phyloP scores from a whole-genome alignment of 2,888 invertebrate species.

The Myathropa florea region DNA sequence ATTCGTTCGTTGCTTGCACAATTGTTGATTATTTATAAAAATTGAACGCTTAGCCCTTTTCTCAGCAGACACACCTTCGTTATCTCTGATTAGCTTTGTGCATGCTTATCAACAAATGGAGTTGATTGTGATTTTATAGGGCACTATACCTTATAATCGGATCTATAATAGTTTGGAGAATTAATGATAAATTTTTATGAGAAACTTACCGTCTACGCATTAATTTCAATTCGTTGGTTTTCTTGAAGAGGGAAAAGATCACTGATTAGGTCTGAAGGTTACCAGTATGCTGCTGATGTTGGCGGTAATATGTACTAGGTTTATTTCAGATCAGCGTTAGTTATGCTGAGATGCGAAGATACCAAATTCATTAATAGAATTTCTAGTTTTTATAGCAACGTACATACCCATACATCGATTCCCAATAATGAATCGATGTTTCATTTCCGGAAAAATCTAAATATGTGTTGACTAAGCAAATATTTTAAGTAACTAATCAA shows the following conservation, averaged over 20 bases:
- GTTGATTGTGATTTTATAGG: neutral
- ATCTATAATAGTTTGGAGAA: neutral
- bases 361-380: no score
- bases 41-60: neutral
- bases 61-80: neutral
- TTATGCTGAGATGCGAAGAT: no score
- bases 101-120: slow-evolving; percentile 8
- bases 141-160: neutral
- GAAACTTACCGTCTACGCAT: neutral
- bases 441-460: no score
- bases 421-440: no score
- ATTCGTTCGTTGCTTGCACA: neutral
- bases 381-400: no score
- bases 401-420: no score
- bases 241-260: neutral
- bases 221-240: neutral
- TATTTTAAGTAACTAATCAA: neutral
- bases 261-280: no score
- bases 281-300: no score
- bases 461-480: no score
- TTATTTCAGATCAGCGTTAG: no score
- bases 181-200: neutral
- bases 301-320: no score
- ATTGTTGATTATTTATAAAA: neutral
- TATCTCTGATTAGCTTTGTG: neutral